These are phyloP conservation scores for Lithophane semibrunnea DNA, from an alignment of 2,888 invertebrate genomes.

Conservation along the genomic window DNA sequence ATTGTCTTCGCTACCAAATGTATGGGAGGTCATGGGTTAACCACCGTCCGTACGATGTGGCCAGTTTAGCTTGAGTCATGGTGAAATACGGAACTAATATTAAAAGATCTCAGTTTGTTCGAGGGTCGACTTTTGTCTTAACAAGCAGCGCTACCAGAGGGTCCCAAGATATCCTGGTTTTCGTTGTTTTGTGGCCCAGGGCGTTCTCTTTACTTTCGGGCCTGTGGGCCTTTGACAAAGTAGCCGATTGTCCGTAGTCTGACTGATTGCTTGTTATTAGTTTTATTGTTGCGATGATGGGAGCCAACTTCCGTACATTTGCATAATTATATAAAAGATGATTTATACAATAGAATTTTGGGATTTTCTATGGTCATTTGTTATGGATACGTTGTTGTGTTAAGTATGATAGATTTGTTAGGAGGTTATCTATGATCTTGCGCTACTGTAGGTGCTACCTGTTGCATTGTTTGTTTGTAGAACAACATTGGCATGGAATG, in stretches of 20 bases:
- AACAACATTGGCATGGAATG: not conserved
- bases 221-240: constrained; percentile 43
- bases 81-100: not conserved
- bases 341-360: constrained; percentile 57
- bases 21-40: constrained; percentile 58
- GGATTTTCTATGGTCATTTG: constrained; percentile 41
- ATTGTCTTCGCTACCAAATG: constrained; percentile 54
- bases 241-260: constrained; percentile 47
- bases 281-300: constrained; percentile 58
- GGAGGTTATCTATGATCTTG: constrained; percentile 26
- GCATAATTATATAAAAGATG: constrained; percentile 46
- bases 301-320: constrained; percentile 58
- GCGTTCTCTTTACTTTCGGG: constrained; percentile 22
- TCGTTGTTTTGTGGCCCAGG: constrained; percentile 23
- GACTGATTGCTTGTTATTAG: constrained; percentile 51
- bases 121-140: not conserved
- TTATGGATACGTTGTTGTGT: constrained; percentile 21
- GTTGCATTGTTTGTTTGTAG: constrained; percentile 24
- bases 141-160: not conserved
- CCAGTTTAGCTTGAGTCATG: constrained; percentile 24
- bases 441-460: constrained; percentile 39
- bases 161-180: constrained; percentile 23
- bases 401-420: constrained; percentile 34
- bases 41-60: not conserved
- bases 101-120: not conserved